phyloP scores from a whole-genome alignment of 2,113 vertebrate genomes.

The Shinisaurus crocodilurus region DNA sequence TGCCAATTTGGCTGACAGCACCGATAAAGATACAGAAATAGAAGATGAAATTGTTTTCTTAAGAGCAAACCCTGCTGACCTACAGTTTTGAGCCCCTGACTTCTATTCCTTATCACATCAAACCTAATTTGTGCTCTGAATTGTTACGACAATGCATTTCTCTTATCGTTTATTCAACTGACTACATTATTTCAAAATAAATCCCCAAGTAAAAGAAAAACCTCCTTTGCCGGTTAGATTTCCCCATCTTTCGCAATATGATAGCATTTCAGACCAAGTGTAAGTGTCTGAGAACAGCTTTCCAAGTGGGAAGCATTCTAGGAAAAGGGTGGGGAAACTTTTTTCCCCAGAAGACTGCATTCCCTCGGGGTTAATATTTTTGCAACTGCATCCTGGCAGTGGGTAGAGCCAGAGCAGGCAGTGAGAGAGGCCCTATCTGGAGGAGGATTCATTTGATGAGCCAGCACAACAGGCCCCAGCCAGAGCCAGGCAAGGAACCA shows the following conservation, averaged over 20 bases:
- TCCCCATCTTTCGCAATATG: slow-evolving; percentile 59
- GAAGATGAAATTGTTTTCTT: slow-evolving; percentile 60
- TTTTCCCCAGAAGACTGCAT: not conserved
- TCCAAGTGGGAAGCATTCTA: not conserved
- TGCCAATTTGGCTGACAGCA: slow-evolving; percentile 66
- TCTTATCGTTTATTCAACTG: slow-evolving; percentile 34
- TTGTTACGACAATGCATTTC: slow-evolving; percentile 16
- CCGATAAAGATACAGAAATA: slow-evolving; percentile 60
- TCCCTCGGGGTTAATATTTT: not conserved
- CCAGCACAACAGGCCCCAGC: no score
- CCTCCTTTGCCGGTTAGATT: slow-evolving; percentile 48
- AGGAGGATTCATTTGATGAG: no score
- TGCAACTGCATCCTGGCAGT: not conserved
- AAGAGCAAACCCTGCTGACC: slow-evolving; percentile 37
- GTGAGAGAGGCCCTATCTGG: no score
- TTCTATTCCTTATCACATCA: slow-evolving; percentile 21
- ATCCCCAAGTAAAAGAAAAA: slow-evolving; percentile 45
- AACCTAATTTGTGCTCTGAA: not conserved
- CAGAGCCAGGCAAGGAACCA: no score
- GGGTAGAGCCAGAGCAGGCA: no score
- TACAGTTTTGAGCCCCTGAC: slow-evolving; percentile 20
- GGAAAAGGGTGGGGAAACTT: not conserved
- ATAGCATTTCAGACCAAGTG: slow-evolving; percentile 43
- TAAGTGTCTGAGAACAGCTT: not conserved
- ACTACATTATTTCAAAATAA: slow-evolving; percentile 57